Evolutionary conservation across 2,113 vertebrate species (phyloP).

Genomic region (Mastomys natalensis): DNA sequence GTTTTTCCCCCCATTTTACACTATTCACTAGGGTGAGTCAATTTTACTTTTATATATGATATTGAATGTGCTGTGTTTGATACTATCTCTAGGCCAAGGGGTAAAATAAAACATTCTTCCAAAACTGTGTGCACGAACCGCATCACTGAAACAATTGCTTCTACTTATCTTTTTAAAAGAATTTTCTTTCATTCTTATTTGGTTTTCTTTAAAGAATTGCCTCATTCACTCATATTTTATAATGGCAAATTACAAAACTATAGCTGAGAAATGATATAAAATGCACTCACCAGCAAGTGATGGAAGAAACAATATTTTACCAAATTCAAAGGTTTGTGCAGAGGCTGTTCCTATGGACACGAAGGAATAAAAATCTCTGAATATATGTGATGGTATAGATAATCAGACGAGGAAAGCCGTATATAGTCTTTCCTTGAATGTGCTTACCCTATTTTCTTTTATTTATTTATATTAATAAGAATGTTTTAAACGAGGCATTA

Average conservation of each 20-base stretch:
- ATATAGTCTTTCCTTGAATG: not conserved
- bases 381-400: not conserved
- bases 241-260: not conserved
- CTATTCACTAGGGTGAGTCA: not conserved
- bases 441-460: not conserved
- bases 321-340: not conserved
- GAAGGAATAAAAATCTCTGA: not conserved
- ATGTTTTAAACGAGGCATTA: not conserved
- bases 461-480: conserved; percentile 51
- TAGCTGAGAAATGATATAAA: conserved; percentile 31
- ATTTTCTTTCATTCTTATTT: not conserved
- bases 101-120: not conserved
- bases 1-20: conserved; percentile 27
- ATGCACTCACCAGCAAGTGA: not conserved
- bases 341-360: not conserved
- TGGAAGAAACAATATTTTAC: conserved; percentile 9
- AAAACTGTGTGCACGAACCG: not conserved
- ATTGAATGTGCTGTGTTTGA: not conserved
- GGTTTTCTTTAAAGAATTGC: conserved; percentile 31
- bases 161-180: not conserved
- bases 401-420: not conserved
- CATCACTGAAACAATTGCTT: not conserved
- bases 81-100: not conserved
- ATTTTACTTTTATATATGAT: conserved; percentile 12
- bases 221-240: not conserved